Base-by-base conservation (phyloP, 2,888 invertebrate genomes). In the Selenia dentaria region DNA sequence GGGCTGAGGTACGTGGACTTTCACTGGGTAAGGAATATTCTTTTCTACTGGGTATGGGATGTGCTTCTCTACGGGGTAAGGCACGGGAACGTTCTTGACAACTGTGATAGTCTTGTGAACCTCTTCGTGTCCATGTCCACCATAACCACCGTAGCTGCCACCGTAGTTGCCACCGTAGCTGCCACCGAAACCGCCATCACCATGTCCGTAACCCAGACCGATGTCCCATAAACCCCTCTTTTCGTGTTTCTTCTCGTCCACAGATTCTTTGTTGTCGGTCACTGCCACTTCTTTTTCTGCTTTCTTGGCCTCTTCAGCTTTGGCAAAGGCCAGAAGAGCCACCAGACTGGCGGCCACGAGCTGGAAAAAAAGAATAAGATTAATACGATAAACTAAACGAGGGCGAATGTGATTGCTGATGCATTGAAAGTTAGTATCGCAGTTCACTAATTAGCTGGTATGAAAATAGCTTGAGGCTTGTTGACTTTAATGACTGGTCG, bases 11-110 rank as follows among this genome's bases (percentile, higher is more conserved):
- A 94, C 93, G 48, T 87, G 92, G 25, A 95, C 94, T 70, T 93
- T 92, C 9, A 92, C 89, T 43, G 93, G 93, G 57, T 88, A 87
- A 10, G 91, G 94, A n/a, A 94, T 73, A 32, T 92, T 91, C 69
- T 92, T 94, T 59, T 93, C 93, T 6, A 94, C 94, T 1, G 95
- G 94, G 63, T 92, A 92, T 34, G 94, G 94, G 41, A 95, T 92
- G 63, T 92, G 93, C 61, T 93, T 94, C 66, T 94, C 94, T 43
- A 96, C 95, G 40, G 94, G 95, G 73, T 94, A 94, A 29, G 94
- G 94, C 29, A 92, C 93, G 20, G 94, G 93, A 34, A 95, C 93
- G 56, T 93, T 95, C 83, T 95, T 95, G 58, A 95, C 92, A 16
- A 96, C 93, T 6, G 95, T 95, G 54, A 95, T 76, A 31, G 93